Evolutionary conservation across 2,113 vertebrate species (phyloP).

Genomic region (Anguilla rostrata): DNA sequence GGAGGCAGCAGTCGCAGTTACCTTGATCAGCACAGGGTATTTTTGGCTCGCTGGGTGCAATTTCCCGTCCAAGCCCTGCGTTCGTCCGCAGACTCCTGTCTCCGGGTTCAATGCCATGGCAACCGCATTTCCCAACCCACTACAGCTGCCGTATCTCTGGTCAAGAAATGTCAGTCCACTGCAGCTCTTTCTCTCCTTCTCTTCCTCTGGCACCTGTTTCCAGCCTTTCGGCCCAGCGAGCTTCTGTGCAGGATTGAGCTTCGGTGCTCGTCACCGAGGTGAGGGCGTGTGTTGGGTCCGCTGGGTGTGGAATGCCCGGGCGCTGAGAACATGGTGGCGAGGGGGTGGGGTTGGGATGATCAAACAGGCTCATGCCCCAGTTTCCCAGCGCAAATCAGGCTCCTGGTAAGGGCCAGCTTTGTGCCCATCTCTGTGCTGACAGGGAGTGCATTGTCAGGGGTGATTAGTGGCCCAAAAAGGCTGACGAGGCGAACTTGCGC

Average conservation of each 20-base stretch:
- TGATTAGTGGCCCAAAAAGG: constrained; percentile 70
- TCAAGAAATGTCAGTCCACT: not conserved
- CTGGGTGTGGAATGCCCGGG: not conserved
- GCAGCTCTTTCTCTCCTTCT: not conserved
- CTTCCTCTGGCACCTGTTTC: constrained; percentile 24
- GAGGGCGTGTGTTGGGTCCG: not conserved
- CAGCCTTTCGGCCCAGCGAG: constrained; percentile 43
- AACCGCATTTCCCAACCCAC: constrained; percentile 4
- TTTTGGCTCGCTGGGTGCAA: constrained; percentile 44
- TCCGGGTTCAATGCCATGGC: constrained; percentile 27
- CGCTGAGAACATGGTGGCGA: not conserved
- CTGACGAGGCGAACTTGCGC: constrained; percentile 60
- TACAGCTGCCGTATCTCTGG: not conserved
- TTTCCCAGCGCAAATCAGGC: constrained; percentile 32
- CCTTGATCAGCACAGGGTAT: constrained; percentile 54
- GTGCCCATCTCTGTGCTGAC: constrained; percentile 41
- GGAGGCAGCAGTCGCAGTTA: constrained; percentile 31
- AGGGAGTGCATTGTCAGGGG: constrained; percentile 64
- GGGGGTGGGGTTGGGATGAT: not conserved
- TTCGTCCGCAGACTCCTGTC: not conserved
- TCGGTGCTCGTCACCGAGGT: not conserved
- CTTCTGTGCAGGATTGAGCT: not conserved
- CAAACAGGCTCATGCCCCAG: constrained; percentile 20
- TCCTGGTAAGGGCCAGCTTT: constrained; percentile 23
- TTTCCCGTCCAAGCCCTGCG: constrained; percentile 40